Conservation (phyloP, 2,888 invertebrate genomes). For the Parnassius orleans region DNA sequence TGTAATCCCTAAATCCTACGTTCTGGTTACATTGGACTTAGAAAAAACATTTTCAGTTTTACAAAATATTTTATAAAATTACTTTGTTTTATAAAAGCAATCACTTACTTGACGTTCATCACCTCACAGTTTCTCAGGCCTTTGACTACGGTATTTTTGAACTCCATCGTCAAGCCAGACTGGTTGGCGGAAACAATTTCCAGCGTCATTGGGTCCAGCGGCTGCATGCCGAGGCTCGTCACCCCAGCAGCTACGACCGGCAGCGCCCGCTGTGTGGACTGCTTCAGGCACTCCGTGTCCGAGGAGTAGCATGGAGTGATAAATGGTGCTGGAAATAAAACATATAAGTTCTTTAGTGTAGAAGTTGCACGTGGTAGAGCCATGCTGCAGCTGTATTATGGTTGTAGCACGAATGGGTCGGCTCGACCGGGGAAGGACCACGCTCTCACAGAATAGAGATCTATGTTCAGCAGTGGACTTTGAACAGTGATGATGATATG, state of each 20-base stretch:
- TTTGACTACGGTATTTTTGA: slow-evolving; percentile 56
- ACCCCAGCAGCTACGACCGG: slow-evolving; percentile 55
- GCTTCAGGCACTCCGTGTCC: slow-evolving; percentile 50
- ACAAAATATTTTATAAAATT: too few relatives aligned
- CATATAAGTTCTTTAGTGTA: too few relatives aligned
- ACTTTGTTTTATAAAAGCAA: not conserved
- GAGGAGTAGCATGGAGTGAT: slow-evolving; percentile 52
- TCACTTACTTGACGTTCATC: slow-evolving; percentile 51
- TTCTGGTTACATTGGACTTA: too few relatives aligned
- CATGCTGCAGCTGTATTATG: too few relatives aligned
- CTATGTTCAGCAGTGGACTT: too few relatives aligned
- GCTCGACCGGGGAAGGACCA: too few relatives aligned
- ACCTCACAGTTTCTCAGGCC: slow-evolving; percentile 59
- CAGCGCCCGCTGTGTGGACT: slow-evolving; percentile 54
- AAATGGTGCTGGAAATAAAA: slow-evolving; percentile 46
- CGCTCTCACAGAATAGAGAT: too few relatives aligned
- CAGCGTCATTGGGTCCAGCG: slow-evolving; percentile 62
- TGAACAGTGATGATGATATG: too few relatives aligned
- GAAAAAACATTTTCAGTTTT: too few relatives aligned
- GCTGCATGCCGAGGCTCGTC: slow-evolving; percentile 48
- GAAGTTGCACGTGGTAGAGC: too few relatives aligned
- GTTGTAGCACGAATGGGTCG: too few relatives aligned
- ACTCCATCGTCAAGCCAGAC: slow-evolving; percentile 61
- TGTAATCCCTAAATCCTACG: too few relatives aligned
- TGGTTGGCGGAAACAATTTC: slow-evolving; percentile 49